Percentiles rank a stretch among this genome's conserved stretches.
These are phyloP conservation scores for Setipinna tenuifilis DNA, from an alignment of 2,797 vertebrate genomes.

Conservation along the genomic window DNA sequence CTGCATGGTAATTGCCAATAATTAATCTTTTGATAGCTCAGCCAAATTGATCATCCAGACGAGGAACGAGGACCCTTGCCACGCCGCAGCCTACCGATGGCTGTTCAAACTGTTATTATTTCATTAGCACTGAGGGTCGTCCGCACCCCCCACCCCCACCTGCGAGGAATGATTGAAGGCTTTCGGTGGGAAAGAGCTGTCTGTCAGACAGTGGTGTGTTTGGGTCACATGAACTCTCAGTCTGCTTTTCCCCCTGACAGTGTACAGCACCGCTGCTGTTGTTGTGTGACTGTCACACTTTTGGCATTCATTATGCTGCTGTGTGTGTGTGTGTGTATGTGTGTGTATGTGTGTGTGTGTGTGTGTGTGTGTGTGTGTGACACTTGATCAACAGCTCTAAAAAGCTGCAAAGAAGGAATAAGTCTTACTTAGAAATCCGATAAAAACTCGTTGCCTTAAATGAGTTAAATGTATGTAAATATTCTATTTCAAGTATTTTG, in stretches of 20 bases:
- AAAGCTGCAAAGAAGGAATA: no score
- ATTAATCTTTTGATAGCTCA: constrained; percentile 47
- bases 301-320: neutral
- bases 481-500: no score
- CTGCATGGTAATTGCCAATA: constrained; percentile 49
- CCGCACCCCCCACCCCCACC: no score
- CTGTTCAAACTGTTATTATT: constrained; percentile 20
- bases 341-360: no score
- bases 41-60: constrained; percentile 45
- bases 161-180: constrained; percentile 16
- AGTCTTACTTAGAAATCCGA: no score
- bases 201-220: neutral
- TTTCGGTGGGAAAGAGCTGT: neutral
- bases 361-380: no score
- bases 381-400: neutral
- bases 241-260: neutral
- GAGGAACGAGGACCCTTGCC: constrained; percentile 20
- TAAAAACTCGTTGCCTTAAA: no score
- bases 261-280: neutral
- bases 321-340: no score
- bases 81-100: constrained; percentile 2
- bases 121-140: constrained; percentile 8
- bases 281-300: neutral
- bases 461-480: no score
- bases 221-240: neutral